Base-by-base conservation (phyloP, 1,140 invertebrate genomes). In the Phymastichus coffea region DNA sequence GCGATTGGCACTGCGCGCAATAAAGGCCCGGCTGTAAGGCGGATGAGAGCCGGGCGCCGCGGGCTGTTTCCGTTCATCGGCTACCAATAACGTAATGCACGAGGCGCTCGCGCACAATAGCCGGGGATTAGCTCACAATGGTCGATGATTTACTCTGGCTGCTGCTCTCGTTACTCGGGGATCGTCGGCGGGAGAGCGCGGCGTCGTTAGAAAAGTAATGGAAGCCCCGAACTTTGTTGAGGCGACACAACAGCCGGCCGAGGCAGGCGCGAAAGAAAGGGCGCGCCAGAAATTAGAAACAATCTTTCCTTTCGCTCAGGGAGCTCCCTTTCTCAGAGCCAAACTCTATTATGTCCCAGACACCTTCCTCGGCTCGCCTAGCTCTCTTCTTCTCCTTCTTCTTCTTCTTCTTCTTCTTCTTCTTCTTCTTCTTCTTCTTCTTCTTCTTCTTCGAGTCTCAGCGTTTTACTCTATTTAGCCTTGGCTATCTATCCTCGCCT, bases 121-220 rank as follows among this genome's bases (percentile, higher is more conserved):
- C 28, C 66, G 63, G 57, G 56, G 72, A 76, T 76, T 76, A 74
- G 69, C 69, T 69, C 70, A 76, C 74, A 76, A 76, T 76, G 67
- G 70, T 35, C 72, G 70, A 75, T 76, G 73, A 76, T 76, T 76
- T 74, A 76, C 71, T 74, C 70, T 46, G 43, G 12, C 66, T 48
- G 7, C 66, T 72, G 65, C 70, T 75, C 72, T 76, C 73, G 74
- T 76, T 76, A 75, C 70, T 71, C 66, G 67, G 68, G 70, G 70
- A 65, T 76, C 74, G 72, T 75, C 68, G 68, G 66, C 26, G 62
- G 48, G 55, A 69, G 65, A 64, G 58, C 53, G 65, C 64, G 64
- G 66, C 67, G 70, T 61, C 71, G 70, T 76, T 75, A 76, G 74
- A 75, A 76, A 75, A 76, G 72, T 73, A 75, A 75, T 70, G 68